These are phyloP conservation scores for Cnemophilus loriae DNA, from an alignment of 2,113 vertebrate genomes.

Conservation along the genomic window DNA sequence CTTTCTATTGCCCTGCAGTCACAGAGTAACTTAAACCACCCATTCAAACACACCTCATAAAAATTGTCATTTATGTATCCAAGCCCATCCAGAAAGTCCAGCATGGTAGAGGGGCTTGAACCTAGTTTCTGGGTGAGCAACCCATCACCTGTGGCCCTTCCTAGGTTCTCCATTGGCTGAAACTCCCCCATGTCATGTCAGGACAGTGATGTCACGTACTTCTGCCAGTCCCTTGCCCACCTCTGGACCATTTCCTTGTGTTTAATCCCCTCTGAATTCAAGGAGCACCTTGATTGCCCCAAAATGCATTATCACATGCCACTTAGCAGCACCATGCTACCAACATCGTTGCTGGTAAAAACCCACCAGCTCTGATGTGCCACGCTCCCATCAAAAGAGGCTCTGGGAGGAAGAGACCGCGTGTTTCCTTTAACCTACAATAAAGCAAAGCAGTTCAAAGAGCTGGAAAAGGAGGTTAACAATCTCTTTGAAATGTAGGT, in stretches of 20 bases:
- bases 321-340: background rate
- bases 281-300: background rate
- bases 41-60: background rate
- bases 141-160: background rate
- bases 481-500: constrained; percentile 33
- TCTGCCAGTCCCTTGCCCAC: background rate
- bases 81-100: background rate
- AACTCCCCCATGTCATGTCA: rapidly evolving
- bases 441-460: constrained; percentile 8
- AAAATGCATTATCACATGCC: background rate
- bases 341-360: background rate
- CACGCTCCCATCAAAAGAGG: background rate
- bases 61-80: background rate
- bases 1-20: background rate
- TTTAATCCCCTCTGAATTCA: background rate
- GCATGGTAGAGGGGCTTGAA: background rate
- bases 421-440: constrained; percentile 19
- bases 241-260: background rate
- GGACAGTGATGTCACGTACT: rapidly evolving
- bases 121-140: background rate
- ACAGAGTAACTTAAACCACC: background rate
- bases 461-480: constrained; percentile 39
- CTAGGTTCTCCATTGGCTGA: background rate
- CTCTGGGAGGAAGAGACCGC: background rate
- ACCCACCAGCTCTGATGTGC: background rate